Base-by-base conservation (phyloP, 2,113 vertebrate species). In the Elephas maximus region DNA sequence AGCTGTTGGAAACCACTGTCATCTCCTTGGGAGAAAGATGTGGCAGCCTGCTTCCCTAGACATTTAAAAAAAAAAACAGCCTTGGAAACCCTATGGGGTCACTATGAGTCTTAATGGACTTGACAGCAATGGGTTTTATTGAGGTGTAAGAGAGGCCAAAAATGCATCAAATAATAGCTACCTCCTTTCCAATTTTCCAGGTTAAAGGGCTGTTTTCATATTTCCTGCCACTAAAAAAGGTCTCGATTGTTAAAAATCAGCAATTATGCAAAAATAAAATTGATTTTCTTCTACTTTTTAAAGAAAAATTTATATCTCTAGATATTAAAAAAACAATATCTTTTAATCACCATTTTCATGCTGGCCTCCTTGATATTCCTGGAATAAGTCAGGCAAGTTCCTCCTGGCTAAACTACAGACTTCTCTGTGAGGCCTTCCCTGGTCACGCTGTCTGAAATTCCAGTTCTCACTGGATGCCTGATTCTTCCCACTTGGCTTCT, bases 401-500 rank as follows among this genome's bases (percentile, higher is more conserved):
- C 28, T 74, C 9, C 44, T 26, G 51, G 57, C 3, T 71, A 5
- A 41, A 23, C 10, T 2, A 11, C 53, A 7, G 14, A 12, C 53
- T 17, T 57, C 15, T 2, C 11, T 17, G 53, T 57, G 53, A 57
- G 53, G 53, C 53, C 11, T 57, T 57, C 53, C 7, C 7, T 12
- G 14, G 15, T 57, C 53, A 1, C 24, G 21, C 14, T 21, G 1
- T 5, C 44, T 48, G 2, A 82, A 15, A 44, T 8, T 11, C n/a
- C 1, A 48, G 8, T 17, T 5, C 2, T 92, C 53, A 4, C 6
- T 11, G 10, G 62, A 26, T 2, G 33, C 24, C 41, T 17, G 33
- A 9, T 2, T 28, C 30, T 23, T 62, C 23, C 21, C 17, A 20
- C 4, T 23, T 0, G 4, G 8, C 17, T 60, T 63, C 8, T 28